Evolutionary conservation across 2,113 vertebrate species (phyloP).

Genomic region (Paralichthys olivaceus): DNA sequence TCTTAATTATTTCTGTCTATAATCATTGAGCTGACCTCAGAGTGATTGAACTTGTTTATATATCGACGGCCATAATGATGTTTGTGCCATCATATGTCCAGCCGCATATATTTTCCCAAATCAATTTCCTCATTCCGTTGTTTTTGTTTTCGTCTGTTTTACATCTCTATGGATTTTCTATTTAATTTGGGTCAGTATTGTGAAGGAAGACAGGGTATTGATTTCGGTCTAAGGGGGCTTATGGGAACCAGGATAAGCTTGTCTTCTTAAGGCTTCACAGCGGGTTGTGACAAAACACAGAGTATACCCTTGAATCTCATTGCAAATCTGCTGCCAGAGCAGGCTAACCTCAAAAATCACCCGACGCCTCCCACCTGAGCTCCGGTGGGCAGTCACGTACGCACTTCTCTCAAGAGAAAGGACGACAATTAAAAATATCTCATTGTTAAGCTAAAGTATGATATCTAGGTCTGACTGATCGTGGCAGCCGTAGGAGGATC

Average conservation of each 20-base stretch:
- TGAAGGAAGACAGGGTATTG: conserved; percentile 75
- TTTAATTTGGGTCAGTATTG: conserved; percentile 80
- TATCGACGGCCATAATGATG: conserved; percentile 56
- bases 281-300: conserved; percentile 63
- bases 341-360: conserved; percentile 48
- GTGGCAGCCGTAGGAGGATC: conserved; percentile 63
- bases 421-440: conserved; percentile 44
- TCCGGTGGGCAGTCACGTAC: conserved; percentile 43
- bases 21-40: conserved; percentile 48
- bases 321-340: conserved; percentile 61
- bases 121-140: conserved; percentile 72
- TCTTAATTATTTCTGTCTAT: conserved; percentile 46
- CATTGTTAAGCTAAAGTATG: conserved; percentile 57
- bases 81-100: conserved; percentile 59
- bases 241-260: conserved; percentile 64
- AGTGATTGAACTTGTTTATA: conserved; percentile 54
- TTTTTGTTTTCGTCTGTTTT: conserved; percentile 79
- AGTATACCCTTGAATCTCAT: conserved; percentile 59
- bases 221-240: conserved; percentile 75
- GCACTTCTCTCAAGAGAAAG: conserved; percentile 31
- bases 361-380: conserved; percentile 44
- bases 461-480: conserved; percentile 45
- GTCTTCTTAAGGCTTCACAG: conserved; percentile 70
- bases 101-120: conserved; percentile 59
- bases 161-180: conserved; percentile 79